Evolutionary conservation across 2,113 vertebrate genomes (phyloP), one percentile per base, ranked within the genome.

Genomic region (Panthera uncia): DNA sequence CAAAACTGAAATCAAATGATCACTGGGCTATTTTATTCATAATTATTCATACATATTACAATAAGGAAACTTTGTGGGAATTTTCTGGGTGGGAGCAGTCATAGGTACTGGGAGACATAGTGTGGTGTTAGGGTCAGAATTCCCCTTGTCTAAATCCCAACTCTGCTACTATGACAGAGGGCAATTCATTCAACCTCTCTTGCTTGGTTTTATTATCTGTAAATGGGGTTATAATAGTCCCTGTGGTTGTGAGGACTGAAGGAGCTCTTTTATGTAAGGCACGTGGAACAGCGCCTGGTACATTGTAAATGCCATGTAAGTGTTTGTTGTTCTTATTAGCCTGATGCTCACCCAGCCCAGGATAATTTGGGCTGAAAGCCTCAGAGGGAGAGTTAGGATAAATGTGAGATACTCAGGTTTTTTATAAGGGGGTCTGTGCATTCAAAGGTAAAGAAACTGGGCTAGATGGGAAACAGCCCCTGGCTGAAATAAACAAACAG

Each of bases 381-480:
- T 92, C 69, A 31, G 79, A 41, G 83, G 52, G 66, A 52, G 36
- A 41, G 9, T 0, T 29, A 63, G 52, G 27, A 9, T 25, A 69
- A 84, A 55, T 33, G 50, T 27, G 11, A 89, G 73, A 10, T 11
- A 6, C 19, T 31, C 10, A 2, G 11, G 23, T 6, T 79, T 78
- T 63, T 74, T 7, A 69, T 38, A 80, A 94, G 50, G 13, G 41
- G 63, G 13, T 6, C 31, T 68, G 65, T 16, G 16, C 19, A 50
- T 61, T 82, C 55, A 63, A 71, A 96, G 84, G 38, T 38, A 92
- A 95, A 88, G 76, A 78, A 83, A 83, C 15, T 18, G 63, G 74
- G 63, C 48, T 48, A 27, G 48, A 89, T 33, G 29, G 41, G 19
- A 48, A 81, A 55, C 16, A 31, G 29, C 11, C 45, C 33, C 16